Evolutionary conservation across 2,797 vertebrate species (phyloP).

Genomic region (Aplochiton taeniatus): DNA sequence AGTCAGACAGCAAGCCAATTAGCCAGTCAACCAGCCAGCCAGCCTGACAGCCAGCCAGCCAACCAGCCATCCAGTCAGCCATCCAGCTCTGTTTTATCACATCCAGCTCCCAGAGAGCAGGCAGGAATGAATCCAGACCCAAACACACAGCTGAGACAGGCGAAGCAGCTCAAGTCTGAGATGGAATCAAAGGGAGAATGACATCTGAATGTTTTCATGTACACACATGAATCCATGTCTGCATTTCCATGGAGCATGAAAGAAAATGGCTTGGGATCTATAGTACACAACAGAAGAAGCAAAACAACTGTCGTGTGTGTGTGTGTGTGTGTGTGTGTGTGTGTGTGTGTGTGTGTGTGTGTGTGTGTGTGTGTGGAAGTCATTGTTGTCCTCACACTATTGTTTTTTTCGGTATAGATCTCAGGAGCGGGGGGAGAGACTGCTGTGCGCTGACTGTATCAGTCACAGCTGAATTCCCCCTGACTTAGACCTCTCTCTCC

Average conservation of each 20-base stretch:
- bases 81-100: constrained; percentile 58
- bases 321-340: constrained; percentile 8
- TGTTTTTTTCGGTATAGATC: too few relatives aligned
- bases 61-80: constrained; percentile 56
- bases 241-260: neutral
- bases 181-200: constrained; percentile 34
- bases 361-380: neutral
- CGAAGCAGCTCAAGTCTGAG: constrained; percentile 49
- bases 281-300: too few relatives aligned
- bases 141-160: constrained; percentile 50
- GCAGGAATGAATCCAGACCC: constrained; percentile 68
- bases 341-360: constrained; percentile 12
- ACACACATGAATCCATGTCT: too few relatives aligned
- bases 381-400: too few relatives aligned
- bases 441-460: constrained; percentile 24
- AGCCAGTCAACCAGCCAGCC: constrained; percentile 51
- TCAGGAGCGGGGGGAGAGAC: constrained; percentile 18
- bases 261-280: too few relatives aligned
- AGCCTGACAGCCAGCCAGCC: constrained; percentile 53
- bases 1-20: constrained; percentile 7
- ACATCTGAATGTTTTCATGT: too few relatives aligned
- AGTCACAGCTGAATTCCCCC: constrained; percentile 17
- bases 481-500: neutral
- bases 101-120: constrained; percentile 63
- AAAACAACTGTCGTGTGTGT: neutral